Base-by-base conservation (phyloP, 1,140 invertebrate genomes). In the Phocides pigmalion region DNA sequence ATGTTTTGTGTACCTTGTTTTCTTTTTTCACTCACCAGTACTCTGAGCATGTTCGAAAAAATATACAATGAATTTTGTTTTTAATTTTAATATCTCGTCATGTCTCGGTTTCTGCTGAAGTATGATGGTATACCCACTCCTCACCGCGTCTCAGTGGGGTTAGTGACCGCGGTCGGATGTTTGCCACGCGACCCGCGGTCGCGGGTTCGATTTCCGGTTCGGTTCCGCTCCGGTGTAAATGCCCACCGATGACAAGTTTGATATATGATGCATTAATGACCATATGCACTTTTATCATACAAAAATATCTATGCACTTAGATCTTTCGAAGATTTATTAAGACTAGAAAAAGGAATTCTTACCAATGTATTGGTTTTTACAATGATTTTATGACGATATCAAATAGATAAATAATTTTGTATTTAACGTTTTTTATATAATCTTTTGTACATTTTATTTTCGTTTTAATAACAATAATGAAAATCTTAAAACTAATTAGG, bases 161-260 rank as follows among this genome's bases (percentile, higher is more conserved):
- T 59, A 65, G 62, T 69, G 67, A 65, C 67, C 67, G 62, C 62
- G 62, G 54, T 58, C 54, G 62, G 62, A 68, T 68, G 54, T 68
- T 53, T 59, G 42, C 62, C 61, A 49, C 37, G 42, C 51, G 68
- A 70, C 68, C 68, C 59, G 47, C 39, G 20, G 67, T 56, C 35
- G 44, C 39, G 58, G 59, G 59, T 70, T 65, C 68, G 68, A 70
- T 70, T 64, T 65, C 68, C 68, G 58, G 46, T 64, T 35, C 39
- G 46, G 46, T 54, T 64, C 50, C 50, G 50, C 28, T 64, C 53
- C 39, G 53, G 20, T 56, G 53, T 56, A 56, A 56, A 20, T 54
- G 39, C 53, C 37, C 53, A 42, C 22, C 19, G 53, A 42, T 37
- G 53, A 56, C 53, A 56, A 16, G 53, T 56, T 22, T 56, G 37